phyloP scores from a whole-genome alignment of 1,140 invertebrate genomes.

The Amyelois transitella region DNA sequence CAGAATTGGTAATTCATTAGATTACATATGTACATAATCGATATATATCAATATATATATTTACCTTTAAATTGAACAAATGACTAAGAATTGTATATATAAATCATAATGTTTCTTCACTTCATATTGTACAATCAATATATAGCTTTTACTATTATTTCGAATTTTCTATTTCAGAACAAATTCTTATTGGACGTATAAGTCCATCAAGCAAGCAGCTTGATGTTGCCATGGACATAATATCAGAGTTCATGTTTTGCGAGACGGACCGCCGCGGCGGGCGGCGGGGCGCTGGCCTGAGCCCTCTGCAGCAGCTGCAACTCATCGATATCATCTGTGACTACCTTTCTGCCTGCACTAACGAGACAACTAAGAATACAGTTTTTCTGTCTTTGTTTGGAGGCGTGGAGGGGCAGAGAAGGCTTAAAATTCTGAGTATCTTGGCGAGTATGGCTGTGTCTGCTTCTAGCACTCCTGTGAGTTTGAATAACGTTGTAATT shows the following conservation, averaged over 20 bases:
- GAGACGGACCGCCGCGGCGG: constrained; percentile 81
- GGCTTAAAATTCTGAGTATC: constrained; percentile 83
- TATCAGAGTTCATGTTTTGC: constrained; percentile 88
- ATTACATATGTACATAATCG: not conserved
- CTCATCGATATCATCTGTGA: constrained; percentile 84
- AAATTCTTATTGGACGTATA: constrained; percentile 56
- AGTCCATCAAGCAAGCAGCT: constrained; percentile 65
- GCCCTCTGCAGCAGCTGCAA: constrained; percentile 83
- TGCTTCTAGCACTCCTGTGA: constrained; percentile 79
- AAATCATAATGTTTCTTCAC: not conserved
- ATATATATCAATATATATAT: not conserved
- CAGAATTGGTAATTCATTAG: constrained; percentile 53
- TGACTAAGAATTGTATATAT: not conserved
- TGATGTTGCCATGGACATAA: constrained; percentile 81
- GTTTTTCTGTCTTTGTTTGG: constrained; percentile 87
- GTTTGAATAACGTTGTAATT: too few species aligned
- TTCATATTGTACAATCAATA: not conserved
- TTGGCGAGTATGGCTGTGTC: constrained; percentile 86
- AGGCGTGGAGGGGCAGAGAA: constrained; percentile 78
- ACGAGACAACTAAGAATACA: constrained; percentile 84
- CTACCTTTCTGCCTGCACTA: constrained; percentile 80
- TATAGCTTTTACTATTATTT: not conserved
- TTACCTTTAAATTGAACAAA: not conserved
- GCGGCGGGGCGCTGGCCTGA: constrained; percentile 72
- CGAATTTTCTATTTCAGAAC: constrained; percentile 39